Evolutionary conservation across 2,888 invertebrate species (phyloP).

Genomic region (Metellina segmentata): DNA sequence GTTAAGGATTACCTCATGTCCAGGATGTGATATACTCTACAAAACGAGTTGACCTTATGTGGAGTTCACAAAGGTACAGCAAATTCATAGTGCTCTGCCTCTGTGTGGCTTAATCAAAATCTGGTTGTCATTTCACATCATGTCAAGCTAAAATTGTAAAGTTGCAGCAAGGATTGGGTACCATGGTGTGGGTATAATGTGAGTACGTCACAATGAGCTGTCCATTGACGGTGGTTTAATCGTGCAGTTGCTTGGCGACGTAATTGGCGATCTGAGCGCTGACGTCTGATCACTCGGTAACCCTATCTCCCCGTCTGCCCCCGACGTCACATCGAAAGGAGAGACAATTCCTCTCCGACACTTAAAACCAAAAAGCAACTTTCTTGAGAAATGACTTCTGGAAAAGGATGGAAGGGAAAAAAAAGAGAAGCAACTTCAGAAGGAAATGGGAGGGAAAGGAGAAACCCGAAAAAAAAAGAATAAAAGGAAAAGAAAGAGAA

Average conservation of each 20-base stretch:
- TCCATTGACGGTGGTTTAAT: neutral
- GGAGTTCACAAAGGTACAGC: too few relatives aligned
- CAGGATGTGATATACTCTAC: too few relatives aligned
- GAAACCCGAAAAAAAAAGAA: slow-evolving; percentile 34
- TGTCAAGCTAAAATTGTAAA: too few relatives aligned
- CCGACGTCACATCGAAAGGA: slow-evolving; percentile 75
- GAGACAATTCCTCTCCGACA: slow-evolving; percentile 77
- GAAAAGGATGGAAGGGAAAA: slow-evolving; percentile 65
- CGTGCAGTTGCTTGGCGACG: slow-evolving; percentile 35
- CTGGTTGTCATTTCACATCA: too few relatives aligned
- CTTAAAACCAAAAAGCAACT: slow-evolving; percentile 77
- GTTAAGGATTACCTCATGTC: too few relatives aligned
- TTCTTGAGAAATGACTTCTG: slow-evolving; percentile 77
- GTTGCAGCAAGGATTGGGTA: too few relatives aligned
- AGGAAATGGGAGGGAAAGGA: slow-evolving; percentile 74
- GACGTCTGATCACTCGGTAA: slow-evolving; percentile 34
- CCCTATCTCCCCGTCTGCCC: slow-evolving; percentile 59
- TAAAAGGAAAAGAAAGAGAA: neutral
- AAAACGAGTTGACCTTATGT: too few relatives aligned
- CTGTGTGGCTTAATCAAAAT: too few relatives aligned
- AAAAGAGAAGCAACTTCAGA: slow-evolving; percentile 67
- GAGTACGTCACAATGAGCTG: too few relatives aligned
- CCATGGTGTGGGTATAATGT: too few relatives aligned
- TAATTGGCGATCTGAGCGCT: slow-evolving; percentile 60
- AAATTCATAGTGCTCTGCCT: too few relatives aligned